Evolutionary conservation across 2,888 invertebrate species (phyloP), one percentile per base, ranked within the genome.

Genomic region (Synanthedon formicaeformis): DNA sequence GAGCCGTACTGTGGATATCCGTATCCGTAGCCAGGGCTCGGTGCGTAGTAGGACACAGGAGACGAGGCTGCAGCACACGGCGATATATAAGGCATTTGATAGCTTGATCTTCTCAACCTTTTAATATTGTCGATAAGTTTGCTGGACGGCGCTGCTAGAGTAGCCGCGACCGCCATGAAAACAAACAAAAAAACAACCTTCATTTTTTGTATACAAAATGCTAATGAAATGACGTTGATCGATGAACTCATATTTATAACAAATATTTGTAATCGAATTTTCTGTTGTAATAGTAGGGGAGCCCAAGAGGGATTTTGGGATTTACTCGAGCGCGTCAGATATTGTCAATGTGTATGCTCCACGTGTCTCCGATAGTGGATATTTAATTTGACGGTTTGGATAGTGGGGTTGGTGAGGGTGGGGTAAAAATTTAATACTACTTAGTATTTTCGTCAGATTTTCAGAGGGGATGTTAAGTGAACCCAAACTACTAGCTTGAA

Each of bases 181-280:
- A 66, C 55, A 56, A 64, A 69, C 61, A 63, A 59, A 52, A 69
- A 55, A 51, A 69, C 63, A 53, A 68, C 61, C 70, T 75, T 75
- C 82, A 82, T 83, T 62, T 23, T 61, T 76, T 49, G 60, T 58
- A 57, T 14, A 45, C n/a, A 23, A n/a, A 40, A 40, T 16, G 41
- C 12, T 8, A 45, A 45, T 45, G 5, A 10, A 13, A 59, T 13
- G 45, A 14, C 14, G 45, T n/a, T 14, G 4, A 12, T 45, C 14
- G 45, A 45, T 14, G 45, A 65, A 69, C 67, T 70, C 71, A 73
- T 76, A 75, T 82, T 80, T 78, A 81, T 79, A 34, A 79, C 68
- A 66, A 56, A 63, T 64, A 62, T 65, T 61, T 60, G 64, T 57
- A 63, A 64, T 54, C 59, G 51, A 57, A 61, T 62, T 71, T 68